These are phyloP conservation scores for Megalopta genalis DNA, from an alignment of 1,140 invertebrate genomes.

Conservation along the genomic window DNA sequence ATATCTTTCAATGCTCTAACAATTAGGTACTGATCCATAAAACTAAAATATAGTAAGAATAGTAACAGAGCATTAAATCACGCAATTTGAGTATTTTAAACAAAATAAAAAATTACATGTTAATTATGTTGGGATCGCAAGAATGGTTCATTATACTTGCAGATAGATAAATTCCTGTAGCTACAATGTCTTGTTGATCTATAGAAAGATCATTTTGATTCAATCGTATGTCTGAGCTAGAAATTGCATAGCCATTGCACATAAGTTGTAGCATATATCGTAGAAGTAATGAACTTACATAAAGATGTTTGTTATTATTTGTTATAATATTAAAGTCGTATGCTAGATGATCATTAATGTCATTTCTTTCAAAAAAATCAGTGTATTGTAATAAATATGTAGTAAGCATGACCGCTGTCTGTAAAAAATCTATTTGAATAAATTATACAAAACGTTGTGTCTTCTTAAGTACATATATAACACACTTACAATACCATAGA, in stretches of 20 bases:
- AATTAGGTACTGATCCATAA: constrained; percentile 79
- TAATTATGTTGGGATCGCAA: constrained; percentile 91
- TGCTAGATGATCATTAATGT: constrained; percentile 66
- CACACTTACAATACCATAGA: constrained; percentile 77
- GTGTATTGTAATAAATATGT: constrained; percentile 81
- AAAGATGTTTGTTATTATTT: constrained; percentile 73
- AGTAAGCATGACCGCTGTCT: constrained; percentile 83
- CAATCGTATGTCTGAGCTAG: constrained; percentile 74
- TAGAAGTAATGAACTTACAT: constrained; percentile 84
- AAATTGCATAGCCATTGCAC: constrained; percentile 89
- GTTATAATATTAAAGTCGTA: constrained; percentile 67
- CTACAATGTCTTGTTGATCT: constrained; percentile 83
- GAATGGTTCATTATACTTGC: constrained; percentile 95
- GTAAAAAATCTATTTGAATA: constrained; percentile 63
- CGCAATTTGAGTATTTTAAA: not conserved
- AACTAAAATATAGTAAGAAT: constrained; percentile 71
- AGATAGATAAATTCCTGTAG: constrained; percentile 92
- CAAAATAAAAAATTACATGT: constrained; percentile 81
- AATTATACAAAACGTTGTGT: constrained; percentile 55
- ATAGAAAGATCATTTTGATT: constrained; percentile 60
- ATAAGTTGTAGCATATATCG: constrained; percentile 88
- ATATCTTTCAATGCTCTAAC: constrained; percentile 82
- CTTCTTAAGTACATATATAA: constrained; percentile 36
- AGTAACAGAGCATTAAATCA: constrained; percentile 32
- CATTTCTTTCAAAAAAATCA: constrained; percentile 76